These are phyloP conservation scores for Micromussa lordhowensis DNA, from an alignment of 92 coral and sea anemone genomes.

Conservation along the genomic window DNA sequence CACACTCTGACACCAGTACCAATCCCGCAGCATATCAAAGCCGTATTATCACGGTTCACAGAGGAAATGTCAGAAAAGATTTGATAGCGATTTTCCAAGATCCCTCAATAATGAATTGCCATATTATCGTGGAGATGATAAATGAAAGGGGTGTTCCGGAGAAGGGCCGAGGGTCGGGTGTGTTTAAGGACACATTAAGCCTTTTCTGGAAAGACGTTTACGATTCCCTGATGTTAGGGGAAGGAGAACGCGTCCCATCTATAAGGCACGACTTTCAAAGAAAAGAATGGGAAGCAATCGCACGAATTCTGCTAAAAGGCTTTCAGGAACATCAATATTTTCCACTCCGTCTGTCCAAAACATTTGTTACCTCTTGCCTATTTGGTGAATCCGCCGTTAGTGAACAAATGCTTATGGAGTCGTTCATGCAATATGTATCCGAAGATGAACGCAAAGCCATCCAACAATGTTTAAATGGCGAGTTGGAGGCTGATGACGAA, in stretches of 20 bases:
- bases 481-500: conserved; percentile 23
- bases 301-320: conserved; percentile 40
- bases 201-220: conserved; percentile 21
- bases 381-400: conserved; percentile 31
- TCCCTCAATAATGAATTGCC: not conserved
- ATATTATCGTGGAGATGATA: conserved; percentile 1
- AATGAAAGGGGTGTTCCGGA: conserved; percentile 11
- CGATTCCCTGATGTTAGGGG: conserved; percentile 42
- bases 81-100: conserved; percentile 22
- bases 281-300: conserved; percentile 47
- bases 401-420: conserved; percentile 18
- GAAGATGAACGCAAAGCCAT: no score
- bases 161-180: conserved; percentile 13
- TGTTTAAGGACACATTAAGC: conserved; percentile 18
- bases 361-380: conserved; percentile 27
- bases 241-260: conserved; percentile 25
- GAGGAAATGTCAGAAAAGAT: conserved; percentile 31
- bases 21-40: not conserved
- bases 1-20: no score
- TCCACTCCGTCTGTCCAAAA: conserved; percentile 27
- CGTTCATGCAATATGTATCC: not conserved
- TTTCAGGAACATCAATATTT: conserved; percentile 42
- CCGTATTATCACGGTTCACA: conserved; percentile 19
- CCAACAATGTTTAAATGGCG: conserved; percentile 13
- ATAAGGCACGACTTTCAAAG: conserved; percentile 55